Percentiles rank a stretch among this genome's conserved stretches.
These are phyloP conservation scores for Calonectris borealis DNA, from an alignment of 2,113 vertebrate species.

Conservation along the genomic window DNA sequence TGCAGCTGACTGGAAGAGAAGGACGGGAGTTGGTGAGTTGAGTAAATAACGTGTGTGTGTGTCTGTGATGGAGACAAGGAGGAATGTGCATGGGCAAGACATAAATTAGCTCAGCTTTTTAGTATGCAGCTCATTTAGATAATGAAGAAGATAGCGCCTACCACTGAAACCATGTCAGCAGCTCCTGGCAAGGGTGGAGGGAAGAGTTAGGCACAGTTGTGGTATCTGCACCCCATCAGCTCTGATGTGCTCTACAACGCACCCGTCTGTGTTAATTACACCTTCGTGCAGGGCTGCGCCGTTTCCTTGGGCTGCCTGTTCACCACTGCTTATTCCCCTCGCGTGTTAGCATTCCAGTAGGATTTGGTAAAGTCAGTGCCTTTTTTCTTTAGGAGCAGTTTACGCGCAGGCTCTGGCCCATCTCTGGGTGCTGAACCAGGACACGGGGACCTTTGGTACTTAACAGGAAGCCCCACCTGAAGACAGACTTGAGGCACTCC, in stretches of 20 bases:
- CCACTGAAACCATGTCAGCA: background rate
- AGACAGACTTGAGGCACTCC: background rate
- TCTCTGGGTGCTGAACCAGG: background rate
- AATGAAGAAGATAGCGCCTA: background rate
- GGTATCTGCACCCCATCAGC: background rate
- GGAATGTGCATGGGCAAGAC: background rate
- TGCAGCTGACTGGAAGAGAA: background rate
- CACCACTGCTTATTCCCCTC: background rate
- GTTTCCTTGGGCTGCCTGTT: background rate
- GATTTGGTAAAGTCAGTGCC: background rate
- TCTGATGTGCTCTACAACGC: accelerated
- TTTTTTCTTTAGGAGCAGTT: background rate
- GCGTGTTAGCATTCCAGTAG: background rate
- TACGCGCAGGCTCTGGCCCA: background rate
- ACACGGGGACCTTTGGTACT: no score
- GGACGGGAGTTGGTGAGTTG: background rate
- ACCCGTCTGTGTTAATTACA: accelerated
- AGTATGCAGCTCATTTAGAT: background rate
- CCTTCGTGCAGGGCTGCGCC: accelerated
- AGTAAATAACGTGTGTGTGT: background rate
- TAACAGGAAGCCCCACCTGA: background rate
- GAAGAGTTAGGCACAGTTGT: background rate
- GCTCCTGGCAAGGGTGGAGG: background rate
- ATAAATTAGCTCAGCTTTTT: background rate
- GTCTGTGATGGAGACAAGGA: background rate